A percentile compares a stretch with the other conserved stretches of the same genome.
Evolutionary conservation across 1,140 invertebrate genomes (phyloP).

Genomic region (Diorhabda carinulata): DNA sequence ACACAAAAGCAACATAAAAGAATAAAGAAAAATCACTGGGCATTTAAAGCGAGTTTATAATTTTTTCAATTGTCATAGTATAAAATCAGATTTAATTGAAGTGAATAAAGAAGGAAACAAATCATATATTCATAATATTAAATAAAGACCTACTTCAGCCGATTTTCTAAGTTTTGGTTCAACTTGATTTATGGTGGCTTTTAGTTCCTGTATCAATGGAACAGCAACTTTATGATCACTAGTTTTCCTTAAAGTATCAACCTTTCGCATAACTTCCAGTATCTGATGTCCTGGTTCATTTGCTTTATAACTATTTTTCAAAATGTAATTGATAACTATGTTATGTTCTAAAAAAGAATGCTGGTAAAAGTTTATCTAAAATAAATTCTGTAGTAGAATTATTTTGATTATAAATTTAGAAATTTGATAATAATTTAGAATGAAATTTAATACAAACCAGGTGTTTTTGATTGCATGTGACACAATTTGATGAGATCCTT

Average conservation of each 20-base stretch:
- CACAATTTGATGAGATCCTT: constrained; percentile 63
- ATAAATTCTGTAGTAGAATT: not conserved
- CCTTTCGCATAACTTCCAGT: constrained; percentile 26
- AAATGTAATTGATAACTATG: constrained; percentile 32
- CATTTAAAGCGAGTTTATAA: too few relatives aligned
- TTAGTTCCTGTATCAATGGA: constrained; percentile 22
- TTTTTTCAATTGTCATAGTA: too few relatives aligned
- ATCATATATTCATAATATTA: too few relatives aligned
- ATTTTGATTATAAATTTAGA: too few relatives aligned
- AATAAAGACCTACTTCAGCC: constrained; percentile 21
- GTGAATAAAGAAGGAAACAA: too few relatives aligned
- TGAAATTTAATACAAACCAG: constrained; percentile 41
- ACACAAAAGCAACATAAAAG: too few relatives aligned
- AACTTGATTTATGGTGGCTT: constrained; percentile 29
- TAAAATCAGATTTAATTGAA: too few relatives aligned
- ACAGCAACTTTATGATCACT: constrained; percentile 25
- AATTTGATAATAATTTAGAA: too few relatives aligned
- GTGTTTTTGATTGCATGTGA: constrained; percentile 51
- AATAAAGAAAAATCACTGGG: too few relatives aligned
- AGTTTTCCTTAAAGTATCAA: constrained; percentile 22
- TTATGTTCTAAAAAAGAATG: constrained; percentile 28
- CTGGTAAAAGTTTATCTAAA: constrained; percentile 1
- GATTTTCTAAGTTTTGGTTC: constrained; percentile 25
- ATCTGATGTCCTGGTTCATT: constrained; percentile 24
- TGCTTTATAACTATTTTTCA: constrained; percentile 21